Percentiles rank a stretch among this genome's conserved stretches.
These are phyloP conservation scores for Drosophila meridiana DNA, from an alignment of 2,888 invertebrate genomes.

Conservation along the genomic window DNA sequence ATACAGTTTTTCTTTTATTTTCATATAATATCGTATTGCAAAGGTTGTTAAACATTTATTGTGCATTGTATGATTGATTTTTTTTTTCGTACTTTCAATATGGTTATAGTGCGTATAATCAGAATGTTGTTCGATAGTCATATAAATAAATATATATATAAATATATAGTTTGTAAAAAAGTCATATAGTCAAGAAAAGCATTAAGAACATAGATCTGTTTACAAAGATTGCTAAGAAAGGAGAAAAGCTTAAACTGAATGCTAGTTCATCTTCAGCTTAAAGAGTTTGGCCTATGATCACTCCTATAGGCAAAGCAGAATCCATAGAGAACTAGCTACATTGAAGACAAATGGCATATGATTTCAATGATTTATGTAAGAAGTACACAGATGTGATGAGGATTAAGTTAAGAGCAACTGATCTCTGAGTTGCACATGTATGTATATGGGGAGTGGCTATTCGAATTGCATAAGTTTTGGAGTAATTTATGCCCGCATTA, in stretches of 20 bases:
- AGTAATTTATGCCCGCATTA: not conserved
- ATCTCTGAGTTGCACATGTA: not conserved
- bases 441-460: slow-evolving; percentile 3
- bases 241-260: not conserved
- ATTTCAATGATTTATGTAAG: not conserved
- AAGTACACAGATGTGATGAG: slow-evolving; percentile 19
- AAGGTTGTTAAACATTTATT: slow-evolving; percentile 4
- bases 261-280: not conserved
- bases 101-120: slow-evolving; percentile 10
- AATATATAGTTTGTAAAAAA: slow-evolving; percentile 4
- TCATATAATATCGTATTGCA: slow-evolving; percentile 21
- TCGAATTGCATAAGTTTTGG: slow-evolving; percentile 6
- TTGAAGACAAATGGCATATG: slow-evolving; percentile 30
- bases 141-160: slow-evolving; percentile 11
- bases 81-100: slow-evolving; percentile 8
- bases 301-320: not conserved
- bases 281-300: not conserved
- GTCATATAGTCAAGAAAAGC: not conserved
- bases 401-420: not conserved
- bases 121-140: slow-evolving; percentile 3
- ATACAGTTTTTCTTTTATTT: slow-evolving; percentile 7
- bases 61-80: not conserved
- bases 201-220: not conserved
- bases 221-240: not conserved
- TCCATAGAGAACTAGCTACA: slow-evolving; percentile 12